phyloP scores from a whole-genome alignment of 1,140 invertebrate species.

The Gryllus bimaculatus region DNA sequence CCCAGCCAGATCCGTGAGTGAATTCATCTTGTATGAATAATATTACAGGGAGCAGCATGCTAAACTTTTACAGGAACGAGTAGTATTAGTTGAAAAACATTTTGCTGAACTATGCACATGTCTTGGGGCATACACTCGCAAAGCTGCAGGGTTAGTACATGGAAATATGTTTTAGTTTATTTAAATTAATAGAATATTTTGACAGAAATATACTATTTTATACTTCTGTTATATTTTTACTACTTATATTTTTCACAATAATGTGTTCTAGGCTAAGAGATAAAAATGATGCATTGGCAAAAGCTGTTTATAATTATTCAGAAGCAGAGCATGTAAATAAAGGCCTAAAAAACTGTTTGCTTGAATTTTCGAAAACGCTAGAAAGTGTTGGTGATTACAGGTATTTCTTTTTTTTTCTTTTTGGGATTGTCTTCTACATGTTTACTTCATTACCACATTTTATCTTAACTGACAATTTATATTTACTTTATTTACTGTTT shows the following conservation, averaged over 20 bases:
- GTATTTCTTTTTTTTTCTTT: not conserved
- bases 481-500: too few species aligned
- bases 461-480: too few species aligned
- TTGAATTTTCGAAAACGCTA: conserved; percentile 13
- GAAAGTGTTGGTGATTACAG: conserved; percentile 16
- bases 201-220: too few species aligned
- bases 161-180: not conserved
- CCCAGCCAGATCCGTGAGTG: too few species aligned
- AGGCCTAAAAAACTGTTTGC: conserved; percentile 10
- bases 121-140: conserved; percentile 18
- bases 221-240: too few species aligned
- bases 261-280: conserved; percentile 13
- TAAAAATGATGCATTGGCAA: conserved; percentile 14
- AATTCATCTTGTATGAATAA: not conserved
- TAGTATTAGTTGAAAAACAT: conserved; percentile 18
- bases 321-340: conserved; percentile 19
- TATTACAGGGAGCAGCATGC: conserved; percentile 19
- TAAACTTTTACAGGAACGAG: conserved; percentile 14
- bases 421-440: too few species aligned
- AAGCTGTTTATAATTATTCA: conserved; percentile 14
- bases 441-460: too few species aligned
- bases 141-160: conserved; percentile 12
- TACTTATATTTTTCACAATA: not conserved
- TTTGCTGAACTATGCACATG: conserved; percentile 18
- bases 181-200: too few species aligned